These are phyloP conservation scores for Drosophila nigritarsus DNA, from an alignment of 2,888 invertebrate species.

Conservation along the genomic window DNA sequence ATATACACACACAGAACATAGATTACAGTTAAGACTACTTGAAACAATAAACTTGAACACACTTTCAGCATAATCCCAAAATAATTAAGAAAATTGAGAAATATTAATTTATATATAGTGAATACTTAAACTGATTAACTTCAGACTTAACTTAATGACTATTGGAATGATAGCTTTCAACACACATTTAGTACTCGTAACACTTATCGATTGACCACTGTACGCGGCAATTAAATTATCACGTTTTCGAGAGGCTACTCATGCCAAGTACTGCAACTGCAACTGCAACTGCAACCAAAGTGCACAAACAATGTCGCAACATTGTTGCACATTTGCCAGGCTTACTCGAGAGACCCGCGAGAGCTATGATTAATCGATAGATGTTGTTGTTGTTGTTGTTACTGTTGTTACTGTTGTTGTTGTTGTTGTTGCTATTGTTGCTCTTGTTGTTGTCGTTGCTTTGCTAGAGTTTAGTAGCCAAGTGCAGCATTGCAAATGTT, in stretches of 20 bases:
- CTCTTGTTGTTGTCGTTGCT: no score
- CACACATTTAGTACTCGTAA: background rate
- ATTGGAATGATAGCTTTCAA: background rate
- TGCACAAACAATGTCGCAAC: conserved; percentile 15
- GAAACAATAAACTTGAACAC: no score
- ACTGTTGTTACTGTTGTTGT: background rate
- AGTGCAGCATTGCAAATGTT: background rate
- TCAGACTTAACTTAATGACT: no score
- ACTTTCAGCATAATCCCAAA: no score
- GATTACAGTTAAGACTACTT: background rate
- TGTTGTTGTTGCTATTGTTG: background rate
- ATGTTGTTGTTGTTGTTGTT: background rate
- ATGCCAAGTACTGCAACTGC: conserved; percentile 4
- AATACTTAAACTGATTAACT: no score
- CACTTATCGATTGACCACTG: conserved; percentile 25
- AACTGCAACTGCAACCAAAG: conserved; percentile 31
- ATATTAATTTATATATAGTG: no score
- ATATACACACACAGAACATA: background rate
- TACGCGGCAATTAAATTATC: conserved; percentile 41
- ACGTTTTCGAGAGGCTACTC: conserved; percentile 38
- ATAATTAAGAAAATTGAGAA: no score
- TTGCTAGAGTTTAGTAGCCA: background rate
- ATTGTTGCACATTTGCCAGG: conserved; percentile 30
- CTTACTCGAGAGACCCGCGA: conserved; percentile 1
- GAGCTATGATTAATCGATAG: conserved; percentile 36